Evolutionary conservation across 2,888 invertebrate species (phyloP).

Genomic region (Parnassius orleans): DNA sequence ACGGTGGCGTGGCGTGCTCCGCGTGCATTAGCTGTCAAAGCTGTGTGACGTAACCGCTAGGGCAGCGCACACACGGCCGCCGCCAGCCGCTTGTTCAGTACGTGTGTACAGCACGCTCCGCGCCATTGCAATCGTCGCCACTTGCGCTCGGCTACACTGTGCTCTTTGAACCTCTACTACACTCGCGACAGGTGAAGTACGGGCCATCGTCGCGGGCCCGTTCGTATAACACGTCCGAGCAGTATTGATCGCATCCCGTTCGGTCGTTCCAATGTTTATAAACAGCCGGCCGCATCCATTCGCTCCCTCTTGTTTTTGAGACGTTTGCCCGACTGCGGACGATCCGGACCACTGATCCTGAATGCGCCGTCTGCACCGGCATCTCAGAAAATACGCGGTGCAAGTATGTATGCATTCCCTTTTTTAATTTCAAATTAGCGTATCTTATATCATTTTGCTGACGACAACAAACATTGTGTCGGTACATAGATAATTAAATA

Average conservation of each 20-base stretch:
- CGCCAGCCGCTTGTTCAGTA: constrained; percentile 62
- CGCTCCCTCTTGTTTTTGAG: constrained; percentile 65
- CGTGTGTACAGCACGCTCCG: constrained; percentile 50
- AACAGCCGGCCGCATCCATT: constrained; percentile 72
- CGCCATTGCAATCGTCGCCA: constrained; percentile 44
- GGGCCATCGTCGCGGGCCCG: constrained; percentile 54
- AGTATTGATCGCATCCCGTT: constrained; percentile 64
- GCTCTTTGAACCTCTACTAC: constrained; percentile 44
- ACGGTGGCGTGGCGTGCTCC: constrained; percentile 30
- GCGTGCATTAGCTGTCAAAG: constrained; percentile 58
- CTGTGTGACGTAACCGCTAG: constrained; percentile 64
- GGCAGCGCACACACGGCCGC: constrained; percentile 65
- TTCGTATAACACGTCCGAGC: constrained; percentile 46
- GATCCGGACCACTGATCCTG: constrained; percentile 52
- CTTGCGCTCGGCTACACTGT: constrained; percentile 48
- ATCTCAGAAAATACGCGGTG: constrained; percentile 48
- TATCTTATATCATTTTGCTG: constrained; percentile 36
- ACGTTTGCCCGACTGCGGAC: constrained; percentile 49
- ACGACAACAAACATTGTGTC: constrained; percentile 42
- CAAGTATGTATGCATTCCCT: constrained; percentile 64
- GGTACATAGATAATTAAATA: constrained; percentile 28
- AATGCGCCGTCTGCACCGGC: constrained; percentile 51
- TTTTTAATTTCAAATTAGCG: constrained; percentile 43
- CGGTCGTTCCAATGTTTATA: constrained; percentile 73
- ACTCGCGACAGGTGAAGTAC: constrained; percentile 59